Percentiles rank a stretch among this genome's conserved stretches.
Evolutionary conservation across 2,888 invertebrate species (phyloP).

Genomic region (Ferdinandea cuprea): DNA sequence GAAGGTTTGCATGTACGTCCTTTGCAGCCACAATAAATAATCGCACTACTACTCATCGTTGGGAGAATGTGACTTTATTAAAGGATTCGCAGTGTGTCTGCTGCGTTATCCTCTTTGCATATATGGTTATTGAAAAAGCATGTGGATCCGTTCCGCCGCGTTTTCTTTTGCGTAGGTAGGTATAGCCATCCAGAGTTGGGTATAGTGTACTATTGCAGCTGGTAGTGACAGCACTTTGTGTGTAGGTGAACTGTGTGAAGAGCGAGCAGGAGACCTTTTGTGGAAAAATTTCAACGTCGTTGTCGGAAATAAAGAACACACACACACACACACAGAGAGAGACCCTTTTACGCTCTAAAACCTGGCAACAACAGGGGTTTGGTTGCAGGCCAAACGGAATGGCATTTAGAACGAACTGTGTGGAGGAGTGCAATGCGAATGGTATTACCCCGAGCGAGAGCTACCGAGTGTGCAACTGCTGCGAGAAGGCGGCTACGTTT

Average conservation of each 20-base stretch:
- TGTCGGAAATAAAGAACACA: conserved; percentile 18
- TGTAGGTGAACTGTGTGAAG: background rate
- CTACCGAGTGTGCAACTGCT: too few relatives aligned
- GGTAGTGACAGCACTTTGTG: conserved; percentile 57
- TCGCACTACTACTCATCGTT: conserved; percentile 11
- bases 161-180: conserved; percentile 44
- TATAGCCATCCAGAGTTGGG: conserved; percentile 23
- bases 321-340: conserved; percentile 13
- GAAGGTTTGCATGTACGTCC: conserved; percentile 8
- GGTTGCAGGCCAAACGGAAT: conserved; percentile 23
- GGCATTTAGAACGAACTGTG: background rate
- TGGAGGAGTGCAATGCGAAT: conserved; percentile 14
- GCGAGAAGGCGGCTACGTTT: conserved; percentile 23
- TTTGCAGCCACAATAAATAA: conserved; percentile 59
- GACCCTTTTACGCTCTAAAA: conserved; percentile 22
- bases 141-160: conserved; percentile 1
- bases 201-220: too few relatives aligned
- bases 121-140: conserved; percentile 58
- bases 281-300: conserved; percentile 10
- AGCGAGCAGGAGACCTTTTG: conserved; percentile 27
- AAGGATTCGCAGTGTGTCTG: conserved; percentile 45
- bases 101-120: conserved; percentile 63
- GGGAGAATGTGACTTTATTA: conserved; percentile 30
- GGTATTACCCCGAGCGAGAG: background rate
- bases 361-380: conserved; percentile 33